These are phyloP conservation scores for Drosophila parabipectinata DNA, from an alignment of 1,140 invertebrate species.

Conservation along the genomic window DNA sequence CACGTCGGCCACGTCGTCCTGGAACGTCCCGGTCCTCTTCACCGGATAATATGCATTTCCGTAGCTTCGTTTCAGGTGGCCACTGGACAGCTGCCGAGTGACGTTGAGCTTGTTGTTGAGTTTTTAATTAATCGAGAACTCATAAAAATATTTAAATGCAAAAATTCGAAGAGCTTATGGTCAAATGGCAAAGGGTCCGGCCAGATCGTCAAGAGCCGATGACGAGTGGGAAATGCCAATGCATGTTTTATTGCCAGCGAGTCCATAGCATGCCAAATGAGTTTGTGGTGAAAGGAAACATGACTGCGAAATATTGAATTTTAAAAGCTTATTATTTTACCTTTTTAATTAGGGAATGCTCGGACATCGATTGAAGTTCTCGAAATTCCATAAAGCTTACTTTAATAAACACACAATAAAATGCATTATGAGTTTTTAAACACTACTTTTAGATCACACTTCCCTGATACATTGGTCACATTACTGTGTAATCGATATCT, in stretches of 20 bases:
- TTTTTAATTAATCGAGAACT: conserved; percentile 67
- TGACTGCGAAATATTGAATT: not conserved
- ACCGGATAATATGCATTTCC: conserved; percentile 36
- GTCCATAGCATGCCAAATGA: not conserved
- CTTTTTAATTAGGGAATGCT: not conserved
- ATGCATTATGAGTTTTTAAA: not conserved
- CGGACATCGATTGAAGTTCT: not conserved
- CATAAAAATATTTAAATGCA: conserved; percentile 53
- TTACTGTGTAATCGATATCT: not conserved
- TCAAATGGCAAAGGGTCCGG: conserved; percentile 11
- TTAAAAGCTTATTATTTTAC: conserved; percentile 6
- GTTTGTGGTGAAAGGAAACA: not conserved
- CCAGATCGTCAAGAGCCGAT: conserved; percentile 37
- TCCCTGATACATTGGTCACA: not conserved
- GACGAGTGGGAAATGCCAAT: conserved; percentile 40
- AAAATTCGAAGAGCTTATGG: conserved; percentile 10
- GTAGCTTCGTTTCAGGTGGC: not conserved
- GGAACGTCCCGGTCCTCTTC: conserved; percentile 8
- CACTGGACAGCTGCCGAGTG: conserved; percentile 26
- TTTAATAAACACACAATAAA: no score
- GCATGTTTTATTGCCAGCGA: conserved; percentile 35
- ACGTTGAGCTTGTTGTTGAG: conserved; percentile 39
- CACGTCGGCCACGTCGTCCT: not conserved
- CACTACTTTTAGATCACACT: not conserved
- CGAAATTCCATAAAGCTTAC: not conserved